Percentiles rank a stretch among this genome's conserved stretches.
phyloP scores from a whole-genome alignment of 2,888 invertebrate genomes.

The Ernsta delagoae region DNA sequence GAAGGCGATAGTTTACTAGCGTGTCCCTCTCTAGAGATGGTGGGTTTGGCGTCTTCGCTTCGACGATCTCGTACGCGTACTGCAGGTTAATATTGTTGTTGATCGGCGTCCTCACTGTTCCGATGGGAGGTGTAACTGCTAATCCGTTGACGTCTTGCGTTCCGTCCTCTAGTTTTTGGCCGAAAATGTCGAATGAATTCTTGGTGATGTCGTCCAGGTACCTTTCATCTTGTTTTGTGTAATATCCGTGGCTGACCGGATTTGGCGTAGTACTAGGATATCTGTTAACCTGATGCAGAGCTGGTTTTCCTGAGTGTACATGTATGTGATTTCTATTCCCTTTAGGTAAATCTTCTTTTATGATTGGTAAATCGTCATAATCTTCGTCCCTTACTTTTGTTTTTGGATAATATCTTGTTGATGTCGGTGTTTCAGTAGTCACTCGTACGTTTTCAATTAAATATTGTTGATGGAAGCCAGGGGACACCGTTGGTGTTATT shows the following conservation, averaged over 20 bases:
- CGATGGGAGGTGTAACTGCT: conserved; percentile 75
- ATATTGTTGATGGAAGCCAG: conserved; percentile 74
- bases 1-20: conserved; percentile 88
- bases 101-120: conserved; percentile 76
- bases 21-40: conserved; percentile 87
- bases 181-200: conserved; percentile 90
- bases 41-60: conserved; percentile 61
- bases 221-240: conserved; percentile 88
- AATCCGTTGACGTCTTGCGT: conserved; percentile 76
- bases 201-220: conserved; percentile 90
- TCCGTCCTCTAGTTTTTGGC: conserved; percentile 86
- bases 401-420: conserved; percentile 80
- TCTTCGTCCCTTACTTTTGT: conserved; percentile 77
- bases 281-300: conserved; percentile 58
- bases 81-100: conserved; percentile 82
- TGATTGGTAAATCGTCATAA: conserved; percentile 65
- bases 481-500: conserved; percentile 69
- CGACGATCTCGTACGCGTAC: conserved; percentile 79
- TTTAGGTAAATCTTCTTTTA: conserved; percentile 61
- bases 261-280: conserved; percentile 81
- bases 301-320: conserved; percentile 65
- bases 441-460: conserved; percentile 75
- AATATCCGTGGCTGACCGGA: conserved; percentile 86
- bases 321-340: conserved; percentile 67
- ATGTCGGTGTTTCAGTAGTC: conserved; percentile 80